Base-by-base conservation (phyloP, 2,797 vertebrate species). In the Channallabes apus region DNA sequence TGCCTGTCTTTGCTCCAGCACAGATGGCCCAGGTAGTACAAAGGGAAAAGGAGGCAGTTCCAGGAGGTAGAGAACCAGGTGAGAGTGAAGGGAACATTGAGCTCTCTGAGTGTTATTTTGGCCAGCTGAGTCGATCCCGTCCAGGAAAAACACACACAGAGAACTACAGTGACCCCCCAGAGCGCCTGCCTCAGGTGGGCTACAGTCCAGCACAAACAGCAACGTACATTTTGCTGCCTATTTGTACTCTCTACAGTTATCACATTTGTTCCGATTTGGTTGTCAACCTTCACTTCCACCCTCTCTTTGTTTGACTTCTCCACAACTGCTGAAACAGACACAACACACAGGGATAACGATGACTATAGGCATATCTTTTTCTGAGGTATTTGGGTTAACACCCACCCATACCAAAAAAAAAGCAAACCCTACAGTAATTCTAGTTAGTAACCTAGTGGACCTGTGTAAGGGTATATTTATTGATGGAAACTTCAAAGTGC, bases 11-110 rank as follows among this genome's bases (percentile, higher is more conserved):
- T 89, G 84, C 95, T 97, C 92, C 96, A 97, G 95, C 96, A 98
- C 91, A 96, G 88, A 90, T 98, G 96, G 88, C 98, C 98, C 22
- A 95, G 91, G 85, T 99, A 99, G 92, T 99, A 99, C 80, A 99
- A 90, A 17, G 97, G 98, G 91, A 99, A 99, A 92, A 99, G 97
- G 86, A 98, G 93, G 93, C 96, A 96, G 94, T 99, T 99, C 98
- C 98, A 99, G 92, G 94, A 95, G 93, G 97, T 97, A 93, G 97
- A 97, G 86, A 99, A 99, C 98, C 98, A 99, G 0, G 98, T 98
- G 90, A 99, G 95, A 89, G 97, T 97, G 94, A 99, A 99, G 35
- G 98, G 98, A 27, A 97, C 96, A 17, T 99, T 95, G 0, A 97
- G 96, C 87, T 94, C 94, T 91, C 94, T 94, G 91, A 99, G 96